Conservation (phyloP, 2,888 invertebrate species). For the Schizotus pectinicornis region DNA sequence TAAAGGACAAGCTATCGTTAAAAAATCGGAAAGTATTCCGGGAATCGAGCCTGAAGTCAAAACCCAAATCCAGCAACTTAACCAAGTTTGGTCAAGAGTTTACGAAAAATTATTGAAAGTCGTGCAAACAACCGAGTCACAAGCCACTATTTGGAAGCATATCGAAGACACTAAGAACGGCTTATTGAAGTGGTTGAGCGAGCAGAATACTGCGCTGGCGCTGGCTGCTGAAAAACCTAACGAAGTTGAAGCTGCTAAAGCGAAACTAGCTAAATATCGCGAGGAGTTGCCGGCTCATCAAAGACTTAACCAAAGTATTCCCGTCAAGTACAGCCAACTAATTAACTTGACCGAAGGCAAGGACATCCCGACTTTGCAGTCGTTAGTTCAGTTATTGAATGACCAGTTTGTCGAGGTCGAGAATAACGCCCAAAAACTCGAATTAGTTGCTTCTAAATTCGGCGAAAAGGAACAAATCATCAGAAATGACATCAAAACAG, state of each 20-base stretch:
- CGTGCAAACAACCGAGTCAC: slow-evolving; percentile 83
- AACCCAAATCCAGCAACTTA: slow-evolving; percentile 67
- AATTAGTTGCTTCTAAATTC: slow-evolving; percentile 73
- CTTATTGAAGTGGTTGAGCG: slow-evolving; percentile 81
- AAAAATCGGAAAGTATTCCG: slow-evolving; percentile 72
- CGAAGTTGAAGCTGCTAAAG: slow-evolving; percentile 81
- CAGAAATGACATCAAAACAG: slow-evolving; percentile 72
- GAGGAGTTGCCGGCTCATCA: slow-evolving; percentile 83
- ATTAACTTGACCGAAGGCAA: slow-evolving; percentile 75
- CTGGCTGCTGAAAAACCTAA: slow-evolving; percentile 77
- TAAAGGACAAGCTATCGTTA: slow-evolving; percentile 73
- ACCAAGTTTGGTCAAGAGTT: slow-evolving; percentile 72
- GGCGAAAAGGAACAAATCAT: slow-evolving; percentile 77
- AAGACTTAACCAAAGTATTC: slow-evolving; percentile 77
- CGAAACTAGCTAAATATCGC: slow-evolving; percentile 80
- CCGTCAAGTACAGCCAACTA: slow-evolving; percentile 80
- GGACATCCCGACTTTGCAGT: slow-evolving; percentile 71
- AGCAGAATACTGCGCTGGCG: slow-evolving; percentile 78
- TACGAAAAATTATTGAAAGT: slow-evolving; percentile 75
- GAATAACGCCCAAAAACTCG: slow-evolving; percentile 75
- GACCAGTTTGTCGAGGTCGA: slow-evolving; percentile 80
- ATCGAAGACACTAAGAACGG: slow-evolving; percentile 87
- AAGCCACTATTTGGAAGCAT: slow-evolving; percentile 91
- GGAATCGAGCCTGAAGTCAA: slow-evolving; percentile 68
- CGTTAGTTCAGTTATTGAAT: slow-evolving; percentile 71